These are phyloP conservation scores for Athene cunicularia DNA, from an alignment of 2,113 vertebrate genomes.

Conservation along the genomic window DNA sequence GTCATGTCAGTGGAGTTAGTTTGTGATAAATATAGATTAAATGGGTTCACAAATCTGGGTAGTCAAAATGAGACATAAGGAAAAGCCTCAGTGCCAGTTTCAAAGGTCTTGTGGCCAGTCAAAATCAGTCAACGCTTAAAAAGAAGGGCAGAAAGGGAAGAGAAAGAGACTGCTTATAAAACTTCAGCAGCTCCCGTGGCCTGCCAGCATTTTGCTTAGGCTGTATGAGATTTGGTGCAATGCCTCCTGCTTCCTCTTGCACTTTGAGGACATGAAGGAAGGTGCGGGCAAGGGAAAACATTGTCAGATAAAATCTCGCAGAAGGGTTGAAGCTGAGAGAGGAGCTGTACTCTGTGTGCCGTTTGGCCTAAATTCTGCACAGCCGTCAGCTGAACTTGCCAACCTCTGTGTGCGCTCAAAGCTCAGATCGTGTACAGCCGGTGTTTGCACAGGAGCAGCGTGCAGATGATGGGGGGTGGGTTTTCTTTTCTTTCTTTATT, in stretches of 20 bases:
- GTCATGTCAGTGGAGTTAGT: neutral
- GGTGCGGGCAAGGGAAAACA: neutral
- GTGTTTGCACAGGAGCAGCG: neutral
- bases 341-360: neutral
- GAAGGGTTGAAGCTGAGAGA: neutral
- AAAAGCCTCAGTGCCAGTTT: neutral
- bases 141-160: neutral
- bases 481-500: neutral
- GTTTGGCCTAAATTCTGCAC: neutral
- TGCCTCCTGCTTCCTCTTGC: neutral
- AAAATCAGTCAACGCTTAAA: neutral
- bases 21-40: neutral
- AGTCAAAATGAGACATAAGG: neutral
- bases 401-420: neutral
- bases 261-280: neutral
- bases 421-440: rapidly evolving
- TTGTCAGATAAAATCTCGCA: neutral
- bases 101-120: neutral
- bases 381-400: neutral
- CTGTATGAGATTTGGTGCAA: neutral
- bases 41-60: neutral
- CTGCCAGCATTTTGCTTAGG: neutral
- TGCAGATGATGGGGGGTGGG: rapidly evolving
- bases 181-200: neutral
- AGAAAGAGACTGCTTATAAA: neutral